Percentiles rank a stretch among this genome's conserved stretches.
Conservation (phyloP, 2,797 vertebrate species). For the Sebastes kiyomatsui region DNA sequence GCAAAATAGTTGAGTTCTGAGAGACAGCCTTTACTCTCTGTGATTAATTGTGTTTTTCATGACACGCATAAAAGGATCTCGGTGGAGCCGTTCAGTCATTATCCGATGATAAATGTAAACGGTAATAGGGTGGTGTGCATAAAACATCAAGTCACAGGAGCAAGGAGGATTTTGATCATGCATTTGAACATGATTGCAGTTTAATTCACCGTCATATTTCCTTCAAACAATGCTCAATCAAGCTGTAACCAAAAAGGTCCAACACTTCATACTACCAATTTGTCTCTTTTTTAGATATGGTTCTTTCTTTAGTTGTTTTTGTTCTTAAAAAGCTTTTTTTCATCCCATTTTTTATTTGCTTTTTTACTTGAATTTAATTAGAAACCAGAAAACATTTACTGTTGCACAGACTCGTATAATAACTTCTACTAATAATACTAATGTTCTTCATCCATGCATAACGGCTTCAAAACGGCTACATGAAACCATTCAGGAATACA, state of each 20-base stretch:
- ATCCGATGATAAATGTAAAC: constrained; percentile 21
- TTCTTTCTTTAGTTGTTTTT: background rate
- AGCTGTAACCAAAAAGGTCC: background rate
- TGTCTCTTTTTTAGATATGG: background rate
- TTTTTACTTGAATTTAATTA: background rate
- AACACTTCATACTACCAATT: background rate
- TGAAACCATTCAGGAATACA: background rate
- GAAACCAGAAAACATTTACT: background rate
- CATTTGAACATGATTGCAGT: constrained; percentile 44
- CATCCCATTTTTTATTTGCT: background rate
- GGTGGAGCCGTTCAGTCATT: constrained; percentile 27
- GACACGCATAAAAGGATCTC: constrained; percentile 10
- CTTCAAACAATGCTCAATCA: constrained; percentile 20
- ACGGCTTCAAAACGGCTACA: background rate
- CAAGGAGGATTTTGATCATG: constrained; percentile 29
- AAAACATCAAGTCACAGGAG: constrained; percentile 24
- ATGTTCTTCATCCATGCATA: background rate
- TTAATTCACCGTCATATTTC: constrained; percentile 35
- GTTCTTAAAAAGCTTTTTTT: background rate
- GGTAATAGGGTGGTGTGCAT: constrained; percentile 23
- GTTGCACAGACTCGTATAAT: background rate
- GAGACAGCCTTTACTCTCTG: background rate
- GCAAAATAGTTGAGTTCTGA: constrained; percentile 14
- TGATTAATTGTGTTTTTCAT: constrained; percentile 30
- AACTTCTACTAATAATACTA: background rate